Evolutionary conservation across 2,797 vertebrate genomes (phyloP), one percentile per base, ranked within the genome.

Genomic region (Arnoldichthys spilopterus): DNA sequence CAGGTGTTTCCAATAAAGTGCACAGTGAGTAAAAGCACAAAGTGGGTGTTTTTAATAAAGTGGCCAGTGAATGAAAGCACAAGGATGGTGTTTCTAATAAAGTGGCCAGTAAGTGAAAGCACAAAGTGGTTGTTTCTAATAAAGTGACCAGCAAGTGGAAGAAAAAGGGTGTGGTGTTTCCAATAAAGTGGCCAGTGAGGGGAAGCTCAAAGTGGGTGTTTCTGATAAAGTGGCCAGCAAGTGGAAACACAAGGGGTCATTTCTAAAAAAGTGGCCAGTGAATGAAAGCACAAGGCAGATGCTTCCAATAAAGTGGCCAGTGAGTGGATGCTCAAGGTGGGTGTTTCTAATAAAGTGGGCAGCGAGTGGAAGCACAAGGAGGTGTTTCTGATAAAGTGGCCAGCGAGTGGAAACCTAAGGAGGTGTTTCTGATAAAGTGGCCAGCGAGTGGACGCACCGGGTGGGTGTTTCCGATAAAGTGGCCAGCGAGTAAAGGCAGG

Each of bases 311-410:
- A 28, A 58, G 56, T 58, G 56, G 56, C 56, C 56, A 58, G 24
- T 58, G 9, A 56, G 24, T 24, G 26, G 24, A 28, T 15, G 26
- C 13, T 28, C 12, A 59, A 30, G 22, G 56, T 28, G 4, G 28
- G 58, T 18, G 15, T 30, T 59, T 61, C 58, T 61, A 18, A 32
- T 61, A 61, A 61, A 61, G 28, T 61, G 58, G 58, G 26, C 58
- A 18, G 28, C 18, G 1, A 30, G 58, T 32, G 58, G 5, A 30
- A 18, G 58, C 6, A 30, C 26, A 28, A 15, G 26, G 3, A 13
- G 26, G 56, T 6, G 26, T 59, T 59, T 59, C 26, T 30, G 7
- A 30, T 28, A 59, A 30, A 59, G 26, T 30, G 56, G 56, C 56
- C 56, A 30, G 54, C 28, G 1, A 58, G 9, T 24, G 34, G n/a